These are phyloP conservation scores for Podarcis muralis DNA, from an alignment of 2,113 vertebrate genomes.

Conservation along the genomic window DNA sequence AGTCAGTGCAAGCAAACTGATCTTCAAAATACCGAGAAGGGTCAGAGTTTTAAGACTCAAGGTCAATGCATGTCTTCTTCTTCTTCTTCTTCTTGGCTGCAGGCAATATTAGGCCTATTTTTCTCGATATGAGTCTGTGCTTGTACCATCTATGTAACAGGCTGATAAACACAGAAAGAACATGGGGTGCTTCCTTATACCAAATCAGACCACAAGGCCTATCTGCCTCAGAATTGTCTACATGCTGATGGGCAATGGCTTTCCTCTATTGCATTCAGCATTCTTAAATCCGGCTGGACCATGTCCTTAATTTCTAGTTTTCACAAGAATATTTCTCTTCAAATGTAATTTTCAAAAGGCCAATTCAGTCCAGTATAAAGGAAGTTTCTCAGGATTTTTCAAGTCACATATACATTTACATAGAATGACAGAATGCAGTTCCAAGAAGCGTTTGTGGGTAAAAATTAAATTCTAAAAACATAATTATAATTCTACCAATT, in stretches of 20 bases:
- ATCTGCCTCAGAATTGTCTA: no score
- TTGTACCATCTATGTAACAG: no score
- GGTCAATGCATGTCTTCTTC: constrained; percentile 40
- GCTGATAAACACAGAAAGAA: no score
- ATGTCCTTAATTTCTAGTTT: constrained; percentile 24
- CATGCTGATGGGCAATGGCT: no score
- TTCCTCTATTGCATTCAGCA: not conserved
- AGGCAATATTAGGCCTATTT: not conserved
- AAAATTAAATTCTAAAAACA: constrained; percentile 36
- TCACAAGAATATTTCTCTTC: not conserved
- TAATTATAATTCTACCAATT: constrained; percentile 45
- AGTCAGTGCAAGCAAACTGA: constrained; percentile 43
- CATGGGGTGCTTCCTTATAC: not conserved
- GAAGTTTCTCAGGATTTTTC: constrained; percentile 23
- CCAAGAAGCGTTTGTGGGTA: constrained; percentile 33
- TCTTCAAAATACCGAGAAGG: constrained; percentile 32
- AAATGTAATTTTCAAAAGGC: constrained; percentile 47
- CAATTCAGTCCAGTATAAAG: not conserved
- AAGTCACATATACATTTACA: constrained; percentile 34
- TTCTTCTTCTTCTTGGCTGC: constrained; percentile 19
- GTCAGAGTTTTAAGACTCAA: constrained; percentile 37
- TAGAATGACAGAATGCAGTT: constrained; percentile 14
- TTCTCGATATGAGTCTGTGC: no score
- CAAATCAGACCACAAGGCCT: not conserved
- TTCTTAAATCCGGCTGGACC: not conserved